Percentiles rank a stretch among this genome's conserved stretches.
These are phyloP conservation scores for Rhagophthalmus giganteus DNA, from an alignment of 2,888 invertebrate species.

Conservation along the genomic window DNA sequence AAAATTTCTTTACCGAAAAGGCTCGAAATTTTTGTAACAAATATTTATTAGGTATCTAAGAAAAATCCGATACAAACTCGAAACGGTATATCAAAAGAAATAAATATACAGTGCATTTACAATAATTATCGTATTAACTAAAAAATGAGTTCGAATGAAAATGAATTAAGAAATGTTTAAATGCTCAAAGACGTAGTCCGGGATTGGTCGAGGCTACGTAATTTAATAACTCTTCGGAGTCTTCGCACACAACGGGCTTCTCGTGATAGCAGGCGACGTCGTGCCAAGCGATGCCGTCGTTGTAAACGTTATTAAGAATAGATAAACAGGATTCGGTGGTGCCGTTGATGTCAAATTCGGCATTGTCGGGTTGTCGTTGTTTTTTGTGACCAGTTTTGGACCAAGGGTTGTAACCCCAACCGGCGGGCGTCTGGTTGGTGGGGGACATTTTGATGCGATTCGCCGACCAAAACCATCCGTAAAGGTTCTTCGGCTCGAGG, in stretches of 20 bases:
- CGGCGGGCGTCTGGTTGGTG: conserved; percentile 72
- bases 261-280: conserved; percentile 93
- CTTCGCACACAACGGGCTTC: conserved; percentile 89
- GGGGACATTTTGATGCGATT: conserved; percentile 84
- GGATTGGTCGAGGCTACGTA: conserved; percentile 85
- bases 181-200: conserved; percentile 72
- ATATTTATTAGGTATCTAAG: conserved; percentile 40
- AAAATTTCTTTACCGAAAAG: no score
- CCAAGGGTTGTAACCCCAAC: conserved; percentile 87
- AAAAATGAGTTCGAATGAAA: conserved; percentile 16
- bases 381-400: conserved; percentile 90
- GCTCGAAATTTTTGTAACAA: conserved; percentile 31
- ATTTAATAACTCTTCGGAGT: conserved; percentile 83
- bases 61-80: conserved; percentile 30
- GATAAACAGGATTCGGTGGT: conserved; percentile 87
- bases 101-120: conserved; percentile 15
- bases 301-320: conserved; percentile 89
- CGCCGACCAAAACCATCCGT: conserved; percentile 93
- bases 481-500: conserved; percentile 81
- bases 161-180: conserved; percentile 15
- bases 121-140: conserved; percentile 14
- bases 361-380: conserved; percentile 84
- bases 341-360: conserved; percentile 86
- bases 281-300: conserved; percentile 92
- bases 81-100: conserved; percentile 19